Evolutionary conservation across 2,113 vertebrate genomes (phyloP), one percentile per base, ranked within the genome.

Genomic region (Eublepharis macularius): DNA sequence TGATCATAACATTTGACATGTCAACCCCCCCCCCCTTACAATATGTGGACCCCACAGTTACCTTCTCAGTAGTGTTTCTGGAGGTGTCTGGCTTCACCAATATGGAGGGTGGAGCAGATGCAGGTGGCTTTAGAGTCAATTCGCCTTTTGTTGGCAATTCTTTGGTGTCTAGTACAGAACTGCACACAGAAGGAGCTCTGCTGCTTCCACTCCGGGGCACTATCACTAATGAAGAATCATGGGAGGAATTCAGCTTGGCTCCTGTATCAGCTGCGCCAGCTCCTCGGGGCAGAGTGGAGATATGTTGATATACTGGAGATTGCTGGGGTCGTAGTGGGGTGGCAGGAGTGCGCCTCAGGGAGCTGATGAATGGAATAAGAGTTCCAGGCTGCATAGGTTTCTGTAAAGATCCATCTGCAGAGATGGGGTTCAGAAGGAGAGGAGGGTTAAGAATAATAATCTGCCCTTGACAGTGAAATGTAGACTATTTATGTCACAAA

Each of bases 1-100:
- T 32, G 75, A 57, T 34, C 29, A 7, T 39, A 43, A 39, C 6
- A 21, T n/a, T 21, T 29, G 32, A n/a, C 2, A 6, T 24, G 34
- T 63, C 16, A 1, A 19, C 10, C 24, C 21, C 29, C 0, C 12
- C 0, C 75, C 14, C 24, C 3, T 24, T 9, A 26, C 43, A 0
- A 29, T 2, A 0, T 24, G 36, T 4, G 2, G 0, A 4, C 0
- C 1, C 32, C 0, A 11, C 1, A 51, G 6, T 2, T 97, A 99
- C 98, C 98, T 98, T 99, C 43, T 99, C 98, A 0, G 81, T 86
- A 54, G 89, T 95, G 90, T 94, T 97, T 93, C 96, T 98, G 85
- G 97, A 94, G 32, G 96, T 94, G 54, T 98, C 98, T n/a, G 98
- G 98, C 86, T 97, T 98, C 89, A 99, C 96, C 79, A 99, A 95